Percentiles rank a stretch among this genome's conserved stretches.
Conservation (phyloP, 1,140 invertebrate species). For the Diorhabda sublineata region DNA sequence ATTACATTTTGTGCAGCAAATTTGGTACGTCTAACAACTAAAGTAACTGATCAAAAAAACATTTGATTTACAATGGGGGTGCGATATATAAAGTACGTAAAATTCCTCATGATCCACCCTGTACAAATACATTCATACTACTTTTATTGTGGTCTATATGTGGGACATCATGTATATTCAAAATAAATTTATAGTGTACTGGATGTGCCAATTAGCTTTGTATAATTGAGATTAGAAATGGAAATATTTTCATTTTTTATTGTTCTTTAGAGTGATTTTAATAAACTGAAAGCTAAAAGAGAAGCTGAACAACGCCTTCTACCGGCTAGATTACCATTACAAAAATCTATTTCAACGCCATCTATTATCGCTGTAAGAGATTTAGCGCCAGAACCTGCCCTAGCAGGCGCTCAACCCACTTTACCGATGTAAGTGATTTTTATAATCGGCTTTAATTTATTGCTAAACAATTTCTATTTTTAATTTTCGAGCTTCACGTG, state of each 20-base stretch:
- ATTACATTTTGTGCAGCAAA: no score
- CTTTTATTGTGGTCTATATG: no score
- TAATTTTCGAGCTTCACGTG: neutral
- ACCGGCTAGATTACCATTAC: conserved; percentile 71
- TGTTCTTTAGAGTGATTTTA: conserved; percentile 49
- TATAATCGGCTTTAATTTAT: neutral
- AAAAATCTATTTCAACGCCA: conserved; percentile 87
- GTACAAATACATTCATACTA: no score
- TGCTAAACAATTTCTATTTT: neutral
- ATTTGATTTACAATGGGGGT: no score
- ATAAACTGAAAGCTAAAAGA: conserved; percentile 56
- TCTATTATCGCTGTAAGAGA: conserved; percentile 73
- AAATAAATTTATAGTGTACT: no score
- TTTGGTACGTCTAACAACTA: no score
- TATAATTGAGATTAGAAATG: no score
- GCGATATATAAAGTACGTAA: no score
- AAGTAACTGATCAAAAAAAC: no score
- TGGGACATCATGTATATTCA: no score
- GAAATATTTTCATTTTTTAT: neutral
- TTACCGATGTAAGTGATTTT: conserved; percentile 48
- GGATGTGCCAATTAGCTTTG: no score
- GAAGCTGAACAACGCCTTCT: conserved; percentile 60
- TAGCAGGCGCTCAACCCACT: conserved; percentile 47
- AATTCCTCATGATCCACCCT: no score
- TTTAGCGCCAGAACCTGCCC: conserved; percentile 40